Percentiles rank a stretch among this genome's conserved stretches.
phyloP scores from a whole-genome alignment of 2,888 invertebrate species.

The Tetramorium bicarinatum region DNA sequence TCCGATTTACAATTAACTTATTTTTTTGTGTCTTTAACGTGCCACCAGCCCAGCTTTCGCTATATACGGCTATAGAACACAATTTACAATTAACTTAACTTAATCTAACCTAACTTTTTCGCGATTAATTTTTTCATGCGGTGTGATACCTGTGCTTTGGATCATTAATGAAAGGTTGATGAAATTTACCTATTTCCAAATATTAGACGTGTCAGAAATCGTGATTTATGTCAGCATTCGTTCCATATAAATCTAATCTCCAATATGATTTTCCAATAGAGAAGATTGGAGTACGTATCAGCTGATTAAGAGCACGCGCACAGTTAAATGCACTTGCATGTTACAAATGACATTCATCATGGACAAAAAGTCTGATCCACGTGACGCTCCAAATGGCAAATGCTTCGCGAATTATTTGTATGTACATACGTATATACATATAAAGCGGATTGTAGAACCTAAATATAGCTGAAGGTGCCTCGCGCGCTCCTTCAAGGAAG shows the following conservation, averaged over 20 bases:
- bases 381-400: too few relatives aligned
- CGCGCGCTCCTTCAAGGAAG: too few relatives aligned
- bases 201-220: neutral
- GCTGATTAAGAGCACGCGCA: conserved; percentile 14
- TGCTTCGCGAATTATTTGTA: too few relatives aligned
- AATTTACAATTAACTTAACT: neutral
- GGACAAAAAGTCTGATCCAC: too few relatives aligned
- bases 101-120: neutral
- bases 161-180: neutral
- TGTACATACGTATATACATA: too few relatives aligned
- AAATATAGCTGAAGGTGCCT: too few relatives aligned
- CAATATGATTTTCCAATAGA: neutral
- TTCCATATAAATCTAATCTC: neutral
- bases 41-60: too few relatives aligned
- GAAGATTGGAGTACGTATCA: neutral
- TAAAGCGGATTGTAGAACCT: too few relatives aligned
- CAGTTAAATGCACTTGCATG: neutral
- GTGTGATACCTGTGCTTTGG: neutral
- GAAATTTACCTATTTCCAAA: conserved; percentile 6
- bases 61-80: too few relatives aligned
- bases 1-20: neutral
- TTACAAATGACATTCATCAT: too few relatives aligned
- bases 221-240: neutral
- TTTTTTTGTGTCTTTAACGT: too few relatives aligned
- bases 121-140: too few relatives aligned